Base-by-base conservation (phyloP, 2,888 invertebrate genomes). In the Leptinotarsa tumamoca region DNA sequence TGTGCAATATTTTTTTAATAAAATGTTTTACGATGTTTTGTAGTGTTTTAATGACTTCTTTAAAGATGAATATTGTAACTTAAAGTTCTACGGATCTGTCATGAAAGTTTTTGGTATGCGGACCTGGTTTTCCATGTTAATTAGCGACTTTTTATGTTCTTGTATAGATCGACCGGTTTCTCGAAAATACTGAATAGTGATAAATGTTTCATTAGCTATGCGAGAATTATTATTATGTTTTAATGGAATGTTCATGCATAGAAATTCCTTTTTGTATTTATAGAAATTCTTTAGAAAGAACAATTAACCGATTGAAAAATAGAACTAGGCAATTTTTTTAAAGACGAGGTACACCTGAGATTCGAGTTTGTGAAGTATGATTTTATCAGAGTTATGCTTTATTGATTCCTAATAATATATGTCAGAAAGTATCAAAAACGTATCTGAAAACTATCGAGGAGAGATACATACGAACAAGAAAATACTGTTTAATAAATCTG, bases 1-100 rank as follows among this genome's bases (percentile, higher is more conserved):
- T 75, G 78, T 79, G 79, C 79, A 79, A 78, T 79, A 76, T 78
- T 76, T 79, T 79, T 79, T 78, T 73, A 81, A 80, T 78, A 76
- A 81, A 63, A 73, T 81, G 74, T 77, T 78, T 78, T 73, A 56
- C 67, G 43, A 76, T 74, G 72, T 17, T 43, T 43, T 23, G 14
- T 17, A 2, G 23, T 33, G 67, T 72, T 75, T 63, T 52, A 33
- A 43, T 63, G 17, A 56, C 10, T 56, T 56, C 18, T n/a, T 17
- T 10, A 21, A 56, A 56, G 56, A 17, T 10, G 21, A 0, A 56
- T n/a, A 17, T 51, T 17, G 51, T 51, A 15, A 14, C 17, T 51
- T 17, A 51, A 51, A 10, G 3, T 43, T 43, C 13, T 43, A 63
- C 2, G 17, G 63, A 63, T n/a, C n/a, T 2, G 27, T n/a, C 43